A percentile compares a stretch with the other conserved stretches of the same genome.
phyloP scores from a whole-genome alignment of 2,113 vertebrate genomes.

The Puffinus mauretanicus region DNA sequence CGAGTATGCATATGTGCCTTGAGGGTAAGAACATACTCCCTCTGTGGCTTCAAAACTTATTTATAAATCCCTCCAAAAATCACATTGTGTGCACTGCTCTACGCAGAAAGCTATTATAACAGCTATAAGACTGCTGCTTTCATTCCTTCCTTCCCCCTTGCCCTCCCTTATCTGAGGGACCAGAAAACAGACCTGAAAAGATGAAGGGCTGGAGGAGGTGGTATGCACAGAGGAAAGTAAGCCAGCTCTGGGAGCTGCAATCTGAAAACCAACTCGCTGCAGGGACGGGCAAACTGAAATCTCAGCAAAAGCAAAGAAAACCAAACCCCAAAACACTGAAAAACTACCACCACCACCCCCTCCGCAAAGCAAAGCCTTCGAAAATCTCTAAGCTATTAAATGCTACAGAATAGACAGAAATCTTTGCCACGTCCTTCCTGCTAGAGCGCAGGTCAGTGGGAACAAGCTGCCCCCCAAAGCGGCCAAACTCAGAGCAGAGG shows the following conservation, averaged over 20 bases:
- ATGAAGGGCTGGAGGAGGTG: neutral
- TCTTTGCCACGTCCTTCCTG: neutral
- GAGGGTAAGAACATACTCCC: slow-evolving; percentile 28
- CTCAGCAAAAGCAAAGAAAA: neutral
- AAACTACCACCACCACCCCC: neutral
- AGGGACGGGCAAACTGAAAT: neutral
- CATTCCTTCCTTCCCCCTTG: neutral
- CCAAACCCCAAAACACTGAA: neutral
- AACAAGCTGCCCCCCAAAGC: neutral
- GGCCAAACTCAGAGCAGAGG: neutral
- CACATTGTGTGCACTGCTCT: neutral
- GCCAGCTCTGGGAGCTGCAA: neutral
- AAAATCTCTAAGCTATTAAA: neutral
- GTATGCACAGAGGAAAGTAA: neutral
- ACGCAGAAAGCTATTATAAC: neutral
- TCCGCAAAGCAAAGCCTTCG: neutral
- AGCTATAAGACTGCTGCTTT: neutral
- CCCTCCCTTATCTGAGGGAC: neutral
- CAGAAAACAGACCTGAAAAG: neutral
- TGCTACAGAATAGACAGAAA: neutral
- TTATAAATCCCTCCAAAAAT: slow-evolving; percentile 57
- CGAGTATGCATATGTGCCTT: slow-evolving; percentile 32
- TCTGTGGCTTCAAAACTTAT: slow-evolving; percentile 40
- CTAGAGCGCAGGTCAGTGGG: neutral
- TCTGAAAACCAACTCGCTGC: accelerated